Conservation (phyloP, 2,113 vertebrate species). For the Lichenostomus cassidix region DNA sequence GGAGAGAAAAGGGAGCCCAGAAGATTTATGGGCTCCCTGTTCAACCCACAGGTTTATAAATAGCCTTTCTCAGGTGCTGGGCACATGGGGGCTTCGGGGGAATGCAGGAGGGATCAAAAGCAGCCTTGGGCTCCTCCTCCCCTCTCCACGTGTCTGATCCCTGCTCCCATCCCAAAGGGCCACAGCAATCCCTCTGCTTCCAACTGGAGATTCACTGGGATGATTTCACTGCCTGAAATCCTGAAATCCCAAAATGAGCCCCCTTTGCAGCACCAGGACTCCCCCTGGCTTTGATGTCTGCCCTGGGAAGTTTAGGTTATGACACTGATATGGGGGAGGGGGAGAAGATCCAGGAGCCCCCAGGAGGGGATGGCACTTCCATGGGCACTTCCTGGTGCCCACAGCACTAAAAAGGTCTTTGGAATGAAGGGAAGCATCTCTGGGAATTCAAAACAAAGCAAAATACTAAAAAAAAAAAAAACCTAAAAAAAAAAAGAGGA, state of each 20-base stretch:
- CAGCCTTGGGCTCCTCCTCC: conserved; percentile 43
- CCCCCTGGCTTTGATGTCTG: conserved; percentile 3
- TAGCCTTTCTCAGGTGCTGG: conserved; percentile 82
- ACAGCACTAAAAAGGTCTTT: neutral
- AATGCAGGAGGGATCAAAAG: conserved; percentile 74
- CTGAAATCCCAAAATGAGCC: neutral
- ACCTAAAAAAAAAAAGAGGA: neutral
- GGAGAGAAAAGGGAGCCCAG: conserved; percentile 58
- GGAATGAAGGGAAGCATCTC: neutral
- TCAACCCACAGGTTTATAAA: conserved; percentile 57
- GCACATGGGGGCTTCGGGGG: conserved; percentile 73
- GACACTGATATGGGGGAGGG: fast-evolving
- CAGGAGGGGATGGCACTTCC: neutral
- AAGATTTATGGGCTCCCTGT: conserved; percentile 77
- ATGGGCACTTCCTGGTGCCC: fast-evolving
- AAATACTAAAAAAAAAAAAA: no score
- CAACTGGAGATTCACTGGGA: conserved; percentile 32
- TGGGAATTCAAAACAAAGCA: neutral
- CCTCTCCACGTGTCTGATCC: conserved; percentile 74
- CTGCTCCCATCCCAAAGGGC: conserved; percentile 68
- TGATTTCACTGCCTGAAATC: neutral
- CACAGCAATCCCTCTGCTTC: conserved; percentile 32
- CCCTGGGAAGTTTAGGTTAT: neutral
- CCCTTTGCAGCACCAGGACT: neutral
- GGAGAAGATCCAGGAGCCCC: neutral